phyloP scores from a whole-genome alignment of 2,797 vertebrate species.

The Poliocrania exsul region DNA sequence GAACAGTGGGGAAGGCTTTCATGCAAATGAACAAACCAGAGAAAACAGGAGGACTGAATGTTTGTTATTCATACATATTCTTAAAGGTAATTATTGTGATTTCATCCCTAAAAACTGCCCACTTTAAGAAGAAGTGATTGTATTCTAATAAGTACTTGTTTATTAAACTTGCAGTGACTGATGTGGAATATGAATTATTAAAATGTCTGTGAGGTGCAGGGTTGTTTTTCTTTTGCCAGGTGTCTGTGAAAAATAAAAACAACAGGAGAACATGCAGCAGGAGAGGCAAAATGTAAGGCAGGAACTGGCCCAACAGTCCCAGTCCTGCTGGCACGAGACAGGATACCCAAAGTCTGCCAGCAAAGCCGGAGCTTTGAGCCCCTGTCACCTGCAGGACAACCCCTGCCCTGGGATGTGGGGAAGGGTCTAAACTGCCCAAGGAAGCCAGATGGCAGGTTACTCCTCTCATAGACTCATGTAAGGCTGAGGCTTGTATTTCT shows the following conservation, averaged over 20 bases:
- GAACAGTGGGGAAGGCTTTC: conserved; percentile 22
- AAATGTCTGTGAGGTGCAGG: conserved; percentile 23
- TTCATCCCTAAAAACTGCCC: conserved; percentile 35
- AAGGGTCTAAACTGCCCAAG: neutral
- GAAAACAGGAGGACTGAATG: neutral
- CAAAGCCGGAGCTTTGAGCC: neutral
- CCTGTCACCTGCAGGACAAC: neutral
- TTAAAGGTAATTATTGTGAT: conserved; percentile 67
- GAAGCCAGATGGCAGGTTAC: neutral
- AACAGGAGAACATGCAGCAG: neutral
- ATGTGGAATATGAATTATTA: conserved; percentile 73
- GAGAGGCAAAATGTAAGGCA: neutral
- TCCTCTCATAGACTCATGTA: neutral
- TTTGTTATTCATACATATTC: conserved; percentile 62
- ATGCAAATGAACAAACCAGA: neutral
- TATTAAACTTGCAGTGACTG: conserved; percentile 80
- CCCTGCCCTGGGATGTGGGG: neutral
- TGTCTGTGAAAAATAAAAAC: conserved; percentile 18
- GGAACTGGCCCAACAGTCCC: neutral
- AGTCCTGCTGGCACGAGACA: neutral
- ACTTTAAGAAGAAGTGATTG: conserved; percentile 43
- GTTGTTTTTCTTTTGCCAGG: conserved; percentile 39
- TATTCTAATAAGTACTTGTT: conserved; percentile 76
- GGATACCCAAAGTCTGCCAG: neutral
- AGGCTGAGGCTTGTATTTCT: neutral